Conservation (phyloP, 2,113 vertebrate species). For the Lepisosteus oculatus region DNA sequence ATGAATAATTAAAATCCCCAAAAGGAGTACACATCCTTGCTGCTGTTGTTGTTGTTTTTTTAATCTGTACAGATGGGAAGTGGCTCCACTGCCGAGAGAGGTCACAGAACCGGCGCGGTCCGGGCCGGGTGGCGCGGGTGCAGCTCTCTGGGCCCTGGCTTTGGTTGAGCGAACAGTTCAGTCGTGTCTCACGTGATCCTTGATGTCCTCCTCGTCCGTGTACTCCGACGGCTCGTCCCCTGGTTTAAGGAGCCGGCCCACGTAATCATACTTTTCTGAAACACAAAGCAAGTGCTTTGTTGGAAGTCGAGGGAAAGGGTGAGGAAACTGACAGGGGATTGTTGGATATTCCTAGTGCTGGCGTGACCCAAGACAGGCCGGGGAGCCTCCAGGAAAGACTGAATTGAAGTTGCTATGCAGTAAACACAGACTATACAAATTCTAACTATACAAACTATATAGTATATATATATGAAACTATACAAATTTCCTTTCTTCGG, state of each 20-base stretch:
- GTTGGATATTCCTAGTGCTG: not conserved
- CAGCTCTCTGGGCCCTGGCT: slow-evolving; percentile 87
- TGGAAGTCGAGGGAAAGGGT: not conserved
- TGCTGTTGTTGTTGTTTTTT: slow-evolving; percentile 19
- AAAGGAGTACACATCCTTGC: slow-evolving; percentile 46
- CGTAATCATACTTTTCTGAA: slow-evolving; percentile 96
- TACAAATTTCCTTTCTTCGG: too few relatives aligned
- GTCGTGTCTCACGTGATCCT: slow-evolving; percentile 96
- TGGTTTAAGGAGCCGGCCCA: slow-evolving; percentile 95
- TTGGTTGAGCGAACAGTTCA: slow-evolving; percentile 87
- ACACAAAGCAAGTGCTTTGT: not conserved
- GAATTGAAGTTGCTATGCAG: too few relatives aligned
- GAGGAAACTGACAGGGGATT: not conserved
- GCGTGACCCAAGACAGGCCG: not conserved
- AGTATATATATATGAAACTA: too few relatives aligned
- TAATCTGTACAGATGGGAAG: slow-evolving; percentile 63
- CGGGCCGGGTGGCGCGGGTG: slow-evolving; percentile 42
- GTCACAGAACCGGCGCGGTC: slow-evolving; percentile 39
- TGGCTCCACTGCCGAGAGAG: slow-evolving; percentile 59
- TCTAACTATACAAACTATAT: too few relatives aligned
- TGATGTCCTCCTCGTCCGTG: slow-evolving; percentile 97
- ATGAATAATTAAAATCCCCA: slow-evolving; percentile 66
- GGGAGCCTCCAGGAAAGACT: too few relatives aligned
- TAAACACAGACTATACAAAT: too few relatives aligned
- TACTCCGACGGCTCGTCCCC: slow-evolving; percentile 98